These are phyloP conservation scores for Eupithecia exiguata DNA, from an alignment of 2,888 invertebrate genomes.

Conservation along the genomic window DNA sequence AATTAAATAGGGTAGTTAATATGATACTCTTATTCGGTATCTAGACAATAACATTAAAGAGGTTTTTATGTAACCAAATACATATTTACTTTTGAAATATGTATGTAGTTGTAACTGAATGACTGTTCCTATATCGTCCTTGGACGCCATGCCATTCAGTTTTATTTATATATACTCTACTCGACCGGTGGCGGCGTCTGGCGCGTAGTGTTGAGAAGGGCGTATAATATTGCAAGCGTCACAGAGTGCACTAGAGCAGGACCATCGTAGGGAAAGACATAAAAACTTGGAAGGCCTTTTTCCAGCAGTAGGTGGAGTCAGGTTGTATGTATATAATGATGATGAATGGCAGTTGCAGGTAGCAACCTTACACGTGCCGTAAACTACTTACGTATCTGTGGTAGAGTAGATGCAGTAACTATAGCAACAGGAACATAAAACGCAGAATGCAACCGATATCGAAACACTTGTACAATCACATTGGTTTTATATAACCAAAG, in stretches of 20 bases:
- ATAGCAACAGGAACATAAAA: slow-evolving; percentile 52
- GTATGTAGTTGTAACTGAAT: background rate
- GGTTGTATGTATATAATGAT: background rate
- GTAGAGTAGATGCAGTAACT: slow-evolving; percentile 47
- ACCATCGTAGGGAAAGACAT: background rate
- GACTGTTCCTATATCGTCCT: background rate
- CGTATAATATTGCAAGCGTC: background rate
- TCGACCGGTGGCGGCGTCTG: background rate
- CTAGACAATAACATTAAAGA: background rate
- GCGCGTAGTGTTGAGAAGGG: background rate
- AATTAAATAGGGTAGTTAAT: background rate
- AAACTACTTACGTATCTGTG: background rate
- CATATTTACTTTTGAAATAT: background rate
- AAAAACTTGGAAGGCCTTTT: background rate
- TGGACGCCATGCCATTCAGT: background rate
- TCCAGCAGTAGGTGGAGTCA: background rate
- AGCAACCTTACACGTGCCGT: slow-evolving; percentile 30
- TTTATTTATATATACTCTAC: background rate
- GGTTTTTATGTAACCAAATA: background rate
- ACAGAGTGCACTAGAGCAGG: background rate
- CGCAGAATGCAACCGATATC: slow-evolving; percentile 49
- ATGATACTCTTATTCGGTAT: background rate
- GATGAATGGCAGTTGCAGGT: background rate
- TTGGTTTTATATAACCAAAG: slow-evolving; percentile 43
- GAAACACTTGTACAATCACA: slow-evolving; percentile 52